Evolutionary conservation across 2,797 vertebrate species (phyloP), one percentile per base, ranked within the genome.

Genomic region (Falco peregrinus): DNA sequence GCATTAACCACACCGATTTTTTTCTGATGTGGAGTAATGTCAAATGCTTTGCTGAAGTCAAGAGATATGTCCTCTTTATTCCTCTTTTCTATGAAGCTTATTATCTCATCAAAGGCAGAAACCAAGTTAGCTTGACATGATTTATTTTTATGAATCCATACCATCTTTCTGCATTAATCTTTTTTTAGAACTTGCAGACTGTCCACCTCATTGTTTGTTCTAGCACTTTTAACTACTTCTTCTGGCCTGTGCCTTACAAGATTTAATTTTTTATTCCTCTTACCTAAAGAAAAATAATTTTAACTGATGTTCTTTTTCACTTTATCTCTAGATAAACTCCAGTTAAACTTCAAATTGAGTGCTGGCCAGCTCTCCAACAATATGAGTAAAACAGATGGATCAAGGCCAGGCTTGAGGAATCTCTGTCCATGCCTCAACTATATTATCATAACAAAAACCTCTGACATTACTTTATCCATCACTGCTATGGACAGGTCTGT

Each of bases 31-130:
- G 74, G 51, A 95, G 75, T 85, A 93, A 90, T 80, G 93, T 97
- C 90, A 97, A 91, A 93, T 93, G 57, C 82, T 92, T 95, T 94
- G 45, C 79, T 96, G 89, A 97, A 95, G 97, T 93, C 94, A 95
- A 97, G 85, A 90, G 85, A 89, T 93, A 95, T 84, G 82, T 93
- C 81, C 87, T 75, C 79, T 97, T 97, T 94, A 84, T 91, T 96
- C 81, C 43, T 56, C 81, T 92, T 95, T 87, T 92, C 81, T 94
- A 70, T 90, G 90, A 94, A 92, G 91, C 67, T 95, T 96, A 95
- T 96, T 96, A 95, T 97, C 84, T 96, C 94, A 95, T 96, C 83
- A 93, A 97, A 97, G 89, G 70, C 63, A 96, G 79, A 94, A 96
- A 94, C 64, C 90, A 96, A 95, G 80, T 91, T 94, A 95, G 63